These are phyloP conservation scores for Metaphire vulgaris DNA, from an alignment of 1,140 invertebrate species.

Conservation along the genomic window DNA sequence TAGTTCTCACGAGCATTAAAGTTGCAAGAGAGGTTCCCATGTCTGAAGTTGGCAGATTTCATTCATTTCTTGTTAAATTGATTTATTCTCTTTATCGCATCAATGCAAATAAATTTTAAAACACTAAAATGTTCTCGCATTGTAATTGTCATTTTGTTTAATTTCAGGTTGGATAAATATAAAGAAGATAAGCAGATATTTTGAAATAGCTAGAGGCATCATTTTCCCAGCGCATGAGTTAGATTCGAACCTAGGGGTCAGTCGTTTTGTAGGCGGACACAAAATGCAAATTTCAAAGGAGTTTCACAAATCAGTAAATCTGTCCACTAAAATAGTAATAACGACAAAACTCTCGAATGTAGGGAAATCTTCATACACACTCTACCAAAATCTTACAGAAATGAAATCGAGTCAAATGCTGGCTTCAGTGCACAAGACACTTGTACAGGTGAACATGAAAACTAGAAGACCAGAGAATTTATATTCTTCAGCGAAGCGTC, in stretches of 20 bases:
- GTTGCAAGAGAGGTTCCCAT: background rate
- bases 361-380: background rate
- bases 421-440: background rate
- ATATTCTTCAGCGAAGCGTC: no score
- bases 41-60: background rate
- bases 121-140: background rate
- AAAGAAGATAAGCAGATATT: background rate
- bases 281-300: background rate
- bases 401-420: background rate
- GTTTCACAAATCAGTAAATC: background rate
- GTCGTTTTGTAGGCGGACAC: background rate
- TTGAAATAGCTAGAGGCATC: background rate
- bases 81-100: background rate
- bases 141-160: background rate
- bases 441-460: background rate
- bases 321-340: background rate
- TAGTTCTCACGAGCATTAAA: no score
- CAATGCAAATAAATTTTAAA: no score
- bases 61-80: background rate
- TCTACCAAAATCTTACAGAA: background rate
- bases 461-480: background rate
- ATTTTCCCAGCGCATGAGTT: background rate
- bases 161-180: background rate
- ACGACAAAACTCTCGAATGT: background rate
- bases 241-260: background rate